phyloP scores from a whole-genome alignment of 2,113 vertebrate species.

The Malaclemys terrapin region DNA sequence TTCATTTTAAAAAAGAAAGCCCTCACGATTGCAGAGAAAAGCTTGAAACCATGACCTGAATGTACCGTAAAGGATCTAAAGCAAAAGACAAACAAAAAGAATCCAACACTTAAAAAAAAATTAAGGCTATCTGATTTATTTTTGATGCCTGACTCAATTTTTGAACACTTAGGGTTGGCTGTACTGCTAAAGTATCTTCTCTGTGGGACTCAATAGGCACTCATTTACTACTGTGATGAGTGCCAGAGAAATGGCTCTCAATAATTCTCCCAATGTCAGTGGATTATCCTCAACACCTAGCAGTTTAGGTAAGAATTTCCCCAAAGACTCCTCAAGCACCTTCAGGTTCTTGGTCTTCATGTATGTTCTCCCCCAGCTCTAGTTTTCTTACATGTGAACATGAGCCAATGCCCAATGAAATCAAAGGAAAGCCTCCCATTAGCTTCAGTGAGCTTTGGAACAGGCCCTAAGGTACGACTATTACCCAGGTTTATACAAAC shows the following conservation, averaged over 20 bases:
- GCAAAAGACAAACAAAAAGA: neutral
- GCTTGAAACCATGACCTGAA: neutral
- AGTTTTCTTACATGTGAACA: neutral
- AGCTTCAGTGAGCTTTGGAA: slow-evolving; percentile 1
- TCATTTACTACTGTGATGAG: too few relatives aligned
- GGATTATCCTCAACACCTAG: neutral
- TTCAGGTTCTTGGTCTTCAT: neutral
- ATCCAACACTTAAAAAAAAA: neutral
- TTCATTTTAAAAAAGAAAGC: neutral
- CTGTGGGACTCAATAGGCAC: too few relatives aligned
- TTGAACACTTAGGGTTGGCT: too few relatives aligned
- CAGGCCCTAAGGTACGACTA: neutral
- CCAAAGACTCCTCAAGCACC: neutral
- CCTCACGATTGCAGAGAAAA: neutral
- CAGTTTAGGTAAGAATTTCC: slow-evolving; percentile 12
- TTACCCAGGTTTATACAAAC: neutral
- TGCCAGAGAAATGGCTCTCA: slow-evolving; percentile 22
- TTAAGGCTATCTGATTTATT: neutral
- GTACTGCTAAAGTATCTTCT: too few relatives aligned
- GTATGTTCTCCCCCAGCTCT: neutral
- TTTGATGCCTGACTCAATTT: neutral
- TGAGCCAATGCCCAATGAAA: slow-evolving; percentile 5
- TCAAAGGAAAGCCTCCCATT: neutral
- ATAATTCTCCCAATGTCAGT: neutral
- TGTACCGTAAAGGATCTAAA: neutral